Evolutionary conservation across 2,888 invertebrate genomes (phyloP).

Genomic region (Gasteruption jaculator): DNA sequence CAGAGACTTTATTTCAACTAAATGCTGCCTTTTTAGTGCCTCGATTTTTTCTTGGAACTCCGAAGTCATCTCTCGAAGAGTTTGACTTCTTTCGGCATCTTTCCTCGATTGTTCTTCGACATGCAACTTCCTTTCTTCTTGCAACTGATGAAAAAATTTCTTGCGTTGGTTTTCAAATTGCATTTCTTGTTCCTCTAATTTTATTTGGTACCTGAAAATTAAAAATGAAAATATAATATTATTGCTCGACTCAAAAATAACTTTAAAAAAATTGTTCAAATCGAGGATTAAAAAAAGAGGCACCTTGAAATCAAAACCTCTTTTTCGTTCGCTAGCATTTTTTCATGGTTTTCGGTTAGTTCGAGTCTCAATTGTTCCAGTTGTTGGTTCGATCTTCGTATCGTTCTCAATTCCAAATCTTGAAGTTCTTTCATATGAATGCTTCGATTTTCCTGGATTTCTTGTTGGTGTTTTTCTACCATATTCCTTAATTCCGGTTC

Average conservation of each 20-base stretch:
- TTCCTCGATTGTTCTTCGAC: conserved; percentile 32
- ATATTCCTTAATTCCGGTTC: conserved; percentile 79
- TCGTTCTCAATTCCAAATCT: conserved; percentile 60
- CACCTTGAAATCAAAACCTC: conserved; percentile 59
- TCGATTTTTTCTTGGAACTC: conserved; percentile 33
- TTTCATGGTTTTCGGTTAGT: conserved; percentile 61
- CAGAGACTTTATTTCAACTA: conserved; percentile 56
- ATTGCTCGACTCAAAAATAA: background rate
- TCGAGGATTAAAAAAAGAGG: too few relatives aligned
- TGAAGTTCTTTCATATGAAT: conserved; percentile 65
- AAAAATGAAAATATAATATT: background rate
- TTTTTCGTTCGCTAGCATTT: conserved; percentile 60
- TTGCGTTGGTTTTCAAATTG: conserved; percentile 31
- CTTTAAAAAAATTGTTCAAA: conserved; percentile 3
- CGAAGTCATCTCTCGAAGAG: conserved; percentile 1
- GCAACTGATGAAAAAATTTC: conserved; percentile 35
- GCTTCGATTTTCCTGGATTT: conserved; percentile 65
- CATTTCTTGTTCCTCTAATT: conserved; percentile 39
- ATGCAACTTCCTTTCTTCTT: conserved; percentile 33
- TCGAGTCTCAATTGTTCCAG: conserved; percentile 60
- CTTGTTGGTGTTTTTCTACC: conserved; percentile 68
- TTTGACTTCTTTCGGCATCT: conserved; percentile 31
- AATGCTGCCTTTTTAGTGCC: conserved; percentile 33
- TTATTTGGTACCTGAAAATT: conserved; percentile 34
- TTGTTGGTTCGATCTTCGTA: conserved; percentile 60